A percentile compares a stretch with the other conserved stretches of the same genome.
These are phyloP conservation scores for Dendronephthya gigantea DNA, from an alignment of 64 coral and sea anemone genomes.

Conservation along the genomic window DNA sequence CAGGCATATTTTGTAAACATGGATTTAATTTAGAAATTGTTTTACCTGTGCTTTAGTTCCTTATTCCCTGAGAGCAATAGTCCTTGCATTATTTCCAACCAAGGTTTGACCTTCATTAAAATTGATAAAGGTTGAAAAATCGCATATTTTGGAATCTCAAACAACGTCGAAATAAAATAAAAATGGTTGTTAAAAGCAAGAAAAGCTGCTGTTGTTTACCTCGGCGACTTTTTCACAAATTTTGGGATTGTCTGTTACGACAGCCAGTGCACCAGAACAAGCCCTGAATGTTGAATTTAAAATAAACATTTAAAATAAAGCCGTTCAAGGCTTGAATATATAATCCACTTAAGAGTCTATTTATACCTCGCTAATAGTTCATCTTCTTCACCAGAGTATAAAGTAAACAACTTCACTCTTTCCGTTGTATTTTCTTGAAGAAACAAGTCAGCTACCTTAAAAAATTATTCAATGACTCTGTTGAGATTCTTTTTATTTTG, in stretches of 20 bases:
- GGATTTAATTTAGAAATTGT: not conserved
- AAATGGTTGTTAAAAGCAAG: too few relatives aligned
- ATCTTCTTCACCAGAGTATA: constrained; percentile 80
- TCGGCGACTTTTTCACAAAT: not conserved
- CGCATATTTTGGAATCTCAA: too few relatives aligned
- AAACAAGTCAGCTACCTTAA: constrained; percentile 79
- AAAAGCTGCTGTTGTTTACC: too few relatives aligned
- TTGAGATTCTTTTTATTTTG: too few relatives aligned
- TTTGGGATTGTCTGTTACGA: not conserved
- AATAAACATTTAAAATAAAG: not conserved
- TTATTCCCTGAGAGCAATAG: constrained; percentile 60
- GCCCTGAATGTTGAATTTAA: not conserved
- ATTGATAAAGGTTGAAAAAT: too few relatives aligned
- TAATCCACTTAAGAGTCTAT: not conserved
- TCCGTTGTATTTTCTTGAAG: constrained; percentile 78
- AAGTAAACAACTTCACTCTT: constrained; percentile 71
- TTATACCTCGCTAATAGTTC: constrained; percentile 62
- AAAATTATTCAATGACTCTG: not conserved
- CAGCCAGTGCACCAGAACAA: not conserved
- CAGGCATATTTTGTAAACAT: not conserved
- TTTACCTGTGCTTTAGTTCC: constrained; percentile 73
- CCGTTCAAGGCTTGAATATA: not conserved
- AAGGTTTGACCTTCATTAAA: constrained; percentile 38
- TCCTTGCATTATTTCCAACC: constrained; percentile 75
- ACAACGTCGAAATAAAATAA: too few relatives aligned